These are phyloP conservation scores for Patella vulgata DNA, from an alignment of 1,140 invertebrate species.

Conservation along the genomic window DNA sequence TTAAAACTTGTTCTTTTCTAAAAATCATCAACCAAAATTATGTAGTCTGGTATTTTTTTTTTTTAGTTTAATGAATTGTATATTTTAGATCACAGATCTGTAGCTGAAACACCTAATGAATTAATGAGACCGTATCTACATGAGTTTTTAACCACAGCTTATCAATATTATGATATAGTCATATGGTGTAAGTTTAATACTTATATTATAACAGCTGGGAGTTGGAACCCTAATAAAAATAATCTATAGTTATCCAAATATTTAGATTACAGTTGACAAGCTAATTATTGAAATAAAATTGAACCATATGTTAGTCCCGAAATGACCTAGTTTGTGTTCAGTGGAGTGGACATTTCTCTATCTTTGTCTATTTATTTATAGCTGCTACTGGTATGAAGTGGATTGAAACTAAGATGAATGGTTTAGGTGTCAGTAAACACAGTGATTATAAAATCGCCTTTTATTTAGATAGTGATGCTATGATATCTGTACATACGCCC, in stretches of 20 bases:
- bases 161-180: constrained; percentile 76
- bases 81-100: constrained; percentile 84
- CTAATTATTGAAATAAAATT: no score
- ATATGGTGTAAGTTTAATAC: constrained; percentile 73
- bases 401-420: constrained; percentile 97
- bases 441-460: constrained; percentile 92
- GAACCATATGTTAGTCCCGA: no score
- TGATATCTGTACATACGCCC: constrained; percentile 92
- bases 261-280: no score
- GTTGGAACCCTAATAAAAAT: neutral
- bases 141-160: constrained; percentile 92
- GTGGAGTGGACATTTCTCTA: neutral
- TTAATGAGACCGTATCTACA: constrained; percentile 96
- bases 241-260: no score
- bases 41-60: no score
- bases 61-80: constrained; percentile 9
- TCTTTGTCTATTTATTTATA: constrained; percentile 82
- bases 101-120: constrained; percentile 87
- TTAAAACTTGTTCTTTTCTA: neutral
- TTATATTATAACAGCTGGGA: neutral
- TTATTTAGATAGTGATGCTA: constrained; percentile 84
- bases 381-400: constrained; percentile 98
- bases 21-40: no score
- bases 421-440: constrained; percentile 84
- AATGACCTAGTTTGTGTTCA: no score